Percentiles rank a stretch among this genome's conserved stretches.
These are phyloP conservation scores for Pachycephala philippinensis DNA, from an alignment of 2,113 vertebrate species.

Conservation along the genomic window DNA sequence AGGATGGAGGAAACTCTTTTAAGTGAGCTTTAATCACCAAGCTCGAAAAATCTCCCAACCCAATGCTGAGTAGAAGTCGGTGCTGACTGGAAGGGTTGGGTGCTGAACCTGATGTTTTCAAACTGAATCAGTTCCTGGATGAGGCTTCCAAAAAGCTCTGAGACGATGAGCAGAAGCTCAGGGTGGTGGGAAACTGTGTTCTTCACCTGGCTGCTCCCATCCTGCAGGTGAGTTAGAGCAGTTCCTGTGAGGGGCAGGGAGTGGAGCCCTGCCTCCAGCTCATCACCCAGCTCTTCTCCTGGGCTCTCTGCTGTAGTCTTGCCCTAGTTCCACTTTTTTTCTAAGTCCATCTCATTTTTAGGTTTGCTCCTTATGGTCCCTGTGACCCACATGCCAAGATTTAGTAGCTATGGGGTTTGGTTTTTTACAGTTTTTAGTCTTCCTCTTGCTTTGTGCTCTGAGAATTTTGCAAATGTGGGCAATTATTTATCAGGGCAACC, in stretches of 20 bases:
- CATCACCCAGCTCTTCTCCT: not conserved
- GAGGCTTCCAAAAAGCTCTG: not conserved
- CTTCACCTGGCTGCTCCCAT: not conserved
- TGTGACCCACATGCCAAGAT: not conserved
- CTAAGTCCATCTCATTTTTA: not conserved
- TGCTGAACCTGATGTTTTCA: not conserved
- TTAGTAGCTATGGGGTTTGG: not conserved
- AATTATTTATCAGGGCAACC: not conserved
- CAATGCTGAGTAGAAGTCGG: not conserved
- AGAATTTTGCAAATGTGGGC: not conserved
- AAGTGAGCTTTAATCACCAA: constrained; percentile 28
- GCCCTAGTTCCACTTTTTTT: not conserved
- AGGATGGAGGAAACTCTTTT: constrained; percentile 30
- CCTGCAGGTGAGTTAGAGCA: not conserved
- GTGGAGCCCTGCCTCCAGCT: not conserved
- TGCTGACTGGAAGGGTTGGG: not conserved
- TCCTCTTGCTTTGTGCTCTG: not conserved
- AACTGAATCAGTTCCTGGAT: not conserved
- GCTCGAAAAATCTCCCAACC: not conserved
- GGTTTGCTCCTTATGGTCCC: not conserved
- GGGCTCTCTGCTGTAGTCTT: not conserved
- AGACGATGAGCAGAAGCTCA: not conserved
- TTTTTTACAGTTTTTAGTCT: not conserved
- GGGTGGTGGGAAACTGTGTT: not conserved
- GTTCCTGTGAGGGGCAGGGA: not conserved